Conservation (phyloP, 1,140 invertebrate genomes). For the Oreohelix idahoensis region DNA sequence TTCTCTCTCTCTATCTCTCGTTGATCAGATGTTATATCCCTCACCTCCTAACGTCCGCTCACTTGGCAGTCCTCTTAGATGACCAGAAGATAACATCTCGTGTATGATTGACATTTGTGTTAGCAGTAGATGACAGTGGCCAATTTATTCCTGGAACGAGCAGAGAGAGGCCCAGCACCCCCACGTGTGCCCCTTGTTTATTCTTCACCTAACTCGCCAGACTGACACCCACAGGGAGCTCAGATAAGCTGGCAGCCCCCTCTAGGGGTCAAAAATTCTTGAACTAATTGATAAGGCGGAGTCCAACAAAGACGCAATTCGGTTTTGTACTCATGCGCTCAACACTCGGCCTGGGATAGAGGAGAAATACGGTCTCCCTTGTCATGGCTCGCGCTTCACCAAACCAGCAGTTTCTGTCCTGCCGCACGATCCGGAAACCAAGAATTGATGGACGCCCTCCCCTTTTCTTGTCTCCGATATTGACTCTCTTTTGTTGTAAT, state of each 20-base stretch:
- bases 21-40: neutral
- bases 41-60: neutral
- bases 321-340: neutral
- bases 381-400: neutral
- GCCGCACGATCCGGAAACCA: neutral
- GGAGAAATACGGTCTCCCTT: neutral
- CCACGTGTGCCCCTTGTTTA: neutral
- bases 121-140: neutral
- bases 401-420: neutral
- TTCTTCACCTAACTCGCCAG: neutral
- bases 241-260: neutral
- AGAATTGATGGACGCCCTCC: neutral
- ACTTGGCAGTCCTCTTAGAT: neutral
- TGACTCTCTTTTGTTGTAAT: neutral
- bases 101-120: neutral
- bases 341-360: neutral
- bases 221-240: neutral
- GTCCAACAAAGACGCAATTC: constrained; percentile 2
- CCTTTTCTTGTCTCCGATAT: neutral
- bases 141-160: neutral
- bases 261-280: neutral
- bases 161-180: neutral
- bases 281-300: constrained; percentile 14
- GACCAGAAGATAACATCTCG: neutral
- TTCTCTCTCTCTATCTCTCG: no score